Evolutionary conservation across 2,797 vertebrate species (phyloP).

Genomic region (Brachymystax lenok): DNA sequence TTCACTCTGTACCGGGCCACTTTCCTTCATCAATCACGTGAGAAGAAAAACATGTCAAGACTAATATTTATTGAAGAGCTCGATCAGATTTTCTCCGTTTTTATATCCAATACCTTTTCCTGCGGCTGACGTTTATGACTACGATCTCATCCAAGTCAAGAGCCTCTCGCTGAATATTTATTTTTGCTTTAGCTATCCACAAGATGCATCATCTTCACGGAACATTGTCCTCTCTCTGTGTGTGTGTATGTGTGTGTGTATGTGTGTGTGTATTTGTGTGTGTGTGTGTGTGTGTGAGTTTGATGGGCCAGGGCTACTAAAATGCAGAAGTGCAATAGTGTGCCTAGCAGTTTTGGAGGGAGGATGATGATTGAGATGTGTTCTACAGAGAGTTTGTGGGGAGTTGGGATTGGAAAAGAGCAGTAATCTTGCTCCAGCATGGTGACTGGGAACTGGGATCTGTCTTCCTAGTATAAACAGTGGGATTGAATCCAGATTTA

Average conservation of each 20-base stretch:
- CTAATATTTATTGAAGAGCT: constrained; percentile 60
- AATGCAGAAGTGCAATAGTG: not conserved
- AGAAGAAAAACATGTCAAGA: constrained; percentile 74
- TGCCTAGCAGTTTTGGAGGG: not conserved
- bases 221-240: not conserved
- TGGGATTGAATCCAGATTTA: constrained; percentile 45
- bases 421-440: constrained; percentile 43
- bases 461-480: constrained; percentile 59
- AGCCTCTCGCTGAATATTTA: constrained; percentile 20
- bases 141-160: constrained; percentile 21
- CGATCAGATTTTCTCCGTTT: constrained; percentile 41
- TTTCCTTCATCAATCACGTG: constrained; percentile 70
- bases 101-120: constrained; percentile 33
- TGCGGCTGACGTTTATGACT: constrained; percentile 37
- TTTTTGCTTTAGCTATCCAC: constrained; percentile 16
- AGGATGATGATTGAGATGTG: not conserved
- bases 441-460: constrained; percentile 50
- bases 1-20: constrained; percentile 58
- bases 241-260: constrained; percentile 15
- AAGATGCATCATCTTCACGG: not conserved
- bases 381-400: not conserved
- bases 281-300: constrained; percentile 11
- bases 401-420: constrained; percentile 28
- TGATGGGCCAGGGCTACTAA: not conserved
- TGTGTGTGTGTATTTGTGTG: constrained; percentile 16